Base-by-base conservation (phyloP, 2,797 vertebrate genomes). In the Tauraco hartlaubi region DNA sequence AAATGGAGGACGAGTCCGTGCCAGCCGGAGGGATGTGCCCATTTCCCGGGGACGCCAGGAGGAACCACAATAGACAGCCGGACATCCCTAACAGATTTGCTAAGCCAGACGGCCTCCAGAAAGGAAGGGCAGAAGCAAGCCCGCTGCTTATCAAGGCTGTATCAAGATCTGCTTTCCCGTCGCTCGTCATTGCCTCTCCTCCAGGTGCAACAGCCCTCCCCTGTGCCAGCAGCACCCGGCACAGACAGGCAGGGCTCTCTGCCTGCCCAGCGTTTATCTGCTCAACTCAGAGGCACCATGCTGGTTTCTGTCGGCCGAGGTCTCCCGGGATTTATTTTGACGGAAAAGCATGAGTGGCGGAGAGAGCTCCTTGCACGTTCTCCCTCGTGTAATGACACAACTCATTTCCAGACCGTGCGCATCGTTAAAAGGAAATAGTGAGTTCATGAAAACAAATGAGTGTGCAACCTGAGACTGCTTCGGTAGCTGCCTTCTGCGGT, bases 361-460 rank as follows among this genome's bases (percentile, higher is more conserved):
- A 78, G 66, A 79, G 28, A 80, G 48, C 94, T 94, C 95, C 88
- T 94, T 83, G 88, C 54, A 51, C 41, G 61, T 74, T 93, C 92
- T 59, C 52, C 48, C 71, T 82, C 69, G 39, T 41, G 39, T 41
- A 41, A 31, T 88, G 88, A 90, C 66, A 85, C 51, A 94, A 88
- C 82, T 92, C 58, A 78, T 91, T 92, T 97, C 91, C 89, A 67
- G 67, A 82, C 72, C 3, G 6, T 66, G 54, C 29, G 41, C 5
- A 1, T 8, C 54, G n/a, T 48, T 77, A 46, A 75, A 90, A 94
- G 88, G 86, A 96, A 96, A 95, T 6, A 37, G 41, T 63, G 85
- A 93, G 71, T 82, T 77, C 69, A 77, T n/a, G 56, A 96, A 96
- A 91, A 96, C 81, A 95, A 92, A 94, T 52, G 61, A 83, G 76